phyloP scores from a whole-genome alignment of 2,113 vertebrate species.

The Uria lomvia region DNA sequence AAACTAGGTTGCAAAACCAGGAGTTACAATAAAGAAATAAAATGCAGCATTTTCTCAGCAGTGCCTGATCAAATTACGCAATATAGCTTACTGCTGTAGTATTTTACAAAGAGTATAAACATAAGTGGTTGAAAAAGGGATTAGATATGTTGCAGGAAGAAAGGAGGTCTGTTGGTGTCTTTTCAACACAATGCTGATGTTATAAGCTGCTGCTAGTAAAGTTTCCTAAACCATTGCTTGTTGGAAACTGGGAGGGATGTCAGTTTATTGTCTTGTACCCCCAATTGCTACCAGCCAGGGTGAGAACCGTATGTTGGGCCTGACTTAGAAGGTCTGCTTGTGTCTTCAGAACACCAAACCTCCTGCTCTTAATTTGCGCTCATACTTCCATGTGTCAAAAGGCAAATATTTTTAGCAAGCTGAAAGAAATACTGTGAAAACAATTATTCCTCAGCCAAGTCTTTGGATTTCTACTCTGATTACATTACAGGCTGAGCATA shows the following conservation, averaged over 20 bases:
- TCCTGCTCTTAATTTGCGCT: not conserved
- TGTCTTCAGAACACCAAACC: not conserved
- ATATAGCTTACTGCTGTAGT: not conserved
- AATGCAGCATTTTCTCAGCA: not conserved
- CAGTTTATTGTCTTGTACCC: not conserved
- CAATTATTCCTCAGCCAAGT: not conserved
- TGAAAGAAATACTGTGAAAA: not conserved
- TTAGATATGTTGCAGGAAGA: not conserved
- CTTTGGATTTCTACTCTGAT: not conserved
- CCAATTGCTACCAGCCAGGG: fast-evolving
- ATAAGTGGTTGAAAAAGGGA: not conserved
- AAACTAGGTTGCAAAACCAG: not conserved
- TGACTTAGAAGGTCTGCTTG: not conserved
- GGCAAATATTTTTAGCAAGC: not conserved
- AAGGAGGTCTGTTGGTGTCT: not conserved
- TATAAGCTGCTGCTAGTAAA: not conserved
- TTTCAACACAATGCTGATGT: not conserved
- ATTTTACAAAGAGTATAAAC: not conserved
- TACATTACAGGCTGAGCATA: not conserved
- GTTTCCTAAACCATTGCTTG: not conserved
- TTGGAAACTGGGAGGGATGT: not conserved
- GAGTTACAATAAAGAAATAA: not conserved
- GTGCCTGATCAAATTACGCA: not conserved
- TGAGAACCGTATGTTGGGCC: not conserved
- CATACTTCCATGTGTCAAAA: not conserved